Conservation (phyloP, 1,140 invertebrate genomes). For the Pteromalus puparum region DNA sequence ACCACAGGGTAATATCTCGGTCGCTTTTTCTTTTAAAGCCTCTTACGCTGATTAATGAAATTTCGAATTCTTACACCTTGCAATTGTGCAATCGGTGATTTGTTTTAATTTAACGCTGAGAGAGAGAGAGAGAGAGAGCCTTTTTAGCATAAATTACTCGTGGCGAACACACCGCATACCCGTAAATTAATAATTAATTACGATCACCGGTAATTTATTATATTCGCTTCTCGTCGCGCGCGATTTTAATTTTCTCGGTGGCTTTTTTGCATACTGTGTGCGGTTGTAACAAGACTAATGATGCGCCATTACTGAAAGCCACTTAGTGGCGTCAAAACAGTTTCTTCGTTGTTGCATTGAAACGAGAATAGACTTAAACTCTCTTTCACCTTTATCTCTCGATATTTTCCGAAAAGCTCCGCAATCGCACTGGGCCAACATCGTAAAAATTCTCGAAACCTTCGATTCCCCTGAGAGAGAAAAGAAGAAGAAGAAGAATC, state of each 20-base stretch:
- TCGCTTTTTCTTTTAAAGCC: too few species aligned
- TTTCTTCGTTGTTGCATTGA: too few species aligned
- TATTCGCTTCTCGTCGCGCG: background rate
- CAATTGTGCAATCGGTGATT: background rate
- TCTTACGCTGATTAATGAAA: background rate
- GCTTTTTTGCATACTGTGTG: background rate
- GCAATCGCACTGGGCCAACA: background rate
- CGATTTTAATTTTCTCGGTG: too few species aligned
- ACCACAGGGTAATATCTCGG: too few species aligned
- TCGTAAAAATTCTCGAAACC: background rate
- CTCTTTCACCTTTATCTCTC: too few species aligned
- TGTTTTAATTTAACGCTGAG: background rate
- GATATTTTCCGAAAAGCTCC: background rate
- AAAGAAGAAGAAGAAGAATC: background rate
- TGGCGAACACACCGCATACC: background rate
- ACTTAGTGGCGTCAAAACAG: too few species aligned
- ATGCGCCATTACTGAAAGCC: too few species aligned
- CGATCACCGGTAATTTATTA: background rate
- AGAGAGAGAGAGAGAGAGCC: too few species aligned
- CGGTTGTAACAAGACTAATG: too few species aligned
- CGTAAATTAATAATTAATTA: background rate
- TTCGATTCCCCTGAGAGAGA: background rate
- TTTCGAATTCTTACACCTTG: background rate
- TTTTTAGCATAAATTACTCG: conserved; percentile 1
- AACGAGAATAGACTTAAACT: too few species aligned